A percentile compares a stretch with the other conserved stretches of the same genome.
Evolutionary conservation across 1,140 invertebrate species (phyloP).

Genomic region (Leguminivora glycinivorella): DNA sequence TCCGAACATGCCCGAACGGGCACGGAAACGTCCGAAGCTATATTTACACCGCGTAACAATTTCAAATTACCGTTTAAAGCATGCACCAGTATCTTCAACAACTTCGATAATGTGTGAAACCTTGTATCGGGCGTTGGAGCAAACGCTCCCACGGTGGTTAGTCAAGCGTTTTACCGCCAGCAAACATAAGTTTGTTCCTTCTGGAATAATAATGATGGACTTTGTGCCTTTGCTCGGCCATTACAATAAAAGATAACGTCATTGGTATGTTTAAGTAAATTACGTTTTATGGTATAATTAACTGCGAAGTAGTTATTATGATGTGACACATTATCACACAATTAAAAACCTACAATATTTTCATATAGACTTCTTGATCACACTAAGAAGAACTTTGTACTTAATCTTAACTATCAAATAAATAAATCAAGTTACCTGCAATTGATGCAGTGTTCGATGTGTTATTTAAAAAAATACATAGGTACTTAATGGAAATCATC

Average conservation of each 20-base stretch:
- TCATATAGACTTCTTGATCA: too few relatives aligned
- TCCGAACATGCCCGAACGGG: conserved; percentile 54
- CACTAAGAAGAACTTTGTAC: too few relatives aligned
- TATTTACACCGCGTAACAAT: conserved; percentile 48
- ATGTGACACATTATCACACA: too few relatives aligned
- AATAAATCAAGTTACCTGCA: too few relatives aligned
- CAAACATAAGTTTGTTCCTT: conserved; percentile 8
- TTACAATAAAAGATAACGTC: neutral
- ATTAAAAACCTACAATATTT: too few relatives aligned
- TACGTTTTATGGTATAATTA: too few relatives aligned
- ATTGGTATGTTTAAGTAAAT: too few relatives aligned
- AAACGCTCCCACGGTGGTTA: neutral
- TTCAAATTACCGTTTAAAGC: conserved; percentile 3
- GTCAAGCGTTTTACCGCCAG: neutral
- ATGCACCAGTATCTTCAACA: conserved; percentile 7
- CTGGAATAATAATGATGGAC: conserved; percentile 13
- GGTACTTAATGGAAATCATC: too few relatives aligned
- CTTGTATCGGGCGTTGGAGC: neutral
- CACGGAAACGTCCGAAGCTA: conserved; percentile 56
- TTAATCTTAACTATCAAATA: too few relatives aligned
- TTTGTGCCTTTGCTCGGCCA: neutral
- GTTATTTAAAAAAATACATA: too few relatives aligned
- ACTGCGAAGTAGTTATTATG: too few relatives aligned
- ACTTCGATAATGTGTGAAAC: neutral
- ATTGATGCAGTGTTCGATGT: too few relatives aligned